These are phyloP conservation scores for Eulemur mongoz DNA, from an alignment of 2,797 vertebrate genomes.

Conservation along the genomic window DNA sequence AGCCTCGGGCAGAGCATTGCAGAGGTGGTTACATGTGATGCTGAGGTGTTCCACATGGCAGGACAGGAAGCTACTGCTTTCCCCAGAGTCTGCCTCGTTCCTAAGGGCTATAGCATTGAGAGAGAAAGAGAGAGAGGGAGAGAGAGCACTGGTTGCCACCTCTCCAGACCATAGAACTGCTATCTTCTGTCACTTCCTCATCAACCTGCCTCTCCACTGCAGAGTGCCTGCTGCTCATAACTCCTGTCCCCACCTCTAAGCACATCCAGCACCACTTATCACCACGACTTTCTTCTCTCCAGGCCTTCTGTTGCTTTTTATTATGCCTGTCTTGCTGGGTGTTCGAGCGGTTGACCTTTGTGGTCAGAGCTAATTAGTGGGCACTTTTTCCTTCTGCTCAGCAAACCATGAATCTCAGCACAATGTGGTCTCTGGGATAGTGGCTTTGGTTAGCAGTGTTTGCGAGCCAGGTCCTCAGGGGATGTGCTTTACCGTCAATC, in stretches of 20 bases:
- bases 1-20: background rate
- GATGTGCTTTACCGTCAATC: background rate
- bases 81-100: background rate
- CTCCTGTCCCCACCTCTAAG: background rate
- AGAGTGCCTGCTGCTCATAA: background rate
- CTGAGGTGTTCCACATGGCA: background rate
- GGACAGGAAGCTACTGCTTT: background rate
- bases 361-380: background rate
- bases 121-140: background rate
- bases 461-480: background rate
- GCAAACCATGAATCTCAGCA: background rate
- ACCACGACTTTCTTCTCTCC: background rate
- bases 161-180: background rate
- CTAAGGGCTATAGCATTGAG: background rate
- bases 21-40: background rate
- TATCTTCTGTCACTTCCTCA: background rate
- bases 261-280: background rate
- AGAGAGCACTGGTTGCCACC: background rate
- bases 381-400: background rate
- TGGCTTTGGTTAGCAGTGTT: background rate
- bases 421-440: background rate
- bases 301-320: background rate
- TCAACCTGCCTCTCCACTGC: background rate
- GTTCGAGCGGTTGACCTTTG: background rate
- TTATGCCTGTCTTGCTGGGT: background rate